phyloP scores from a whole-genome alignment of 2,113 vertebrate genomes.

The Eira barbara region DNA sequence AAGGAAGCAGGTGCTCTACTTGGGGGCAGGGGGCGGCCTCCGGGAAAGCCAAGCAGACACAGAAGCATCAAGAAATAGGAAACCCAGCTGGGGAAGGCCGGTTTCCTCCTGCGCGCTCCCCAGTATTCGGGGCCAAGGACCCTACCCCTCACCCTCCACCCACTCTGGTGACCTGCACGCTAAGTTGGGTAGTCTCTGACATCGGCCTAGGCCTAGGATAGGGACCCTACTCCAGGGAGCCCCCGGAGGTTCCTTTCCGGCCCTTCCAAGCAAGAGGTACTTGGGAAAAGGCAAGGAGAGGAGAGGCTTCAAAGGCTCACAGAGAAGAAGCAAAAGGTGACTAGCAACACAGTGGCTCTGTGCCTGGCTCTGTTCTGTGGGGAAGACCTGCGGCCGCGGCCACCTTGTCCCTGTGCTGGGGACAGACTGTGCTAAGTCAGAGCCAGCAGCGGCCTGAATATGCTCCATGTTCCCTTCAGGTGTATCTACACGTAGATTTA shows the following conservation, averaged over 20 bases:
- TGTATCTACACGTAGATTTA: not conserved
- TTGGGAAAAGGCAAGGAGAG: not conserved
- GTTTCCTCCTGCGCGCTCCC: not conserved
- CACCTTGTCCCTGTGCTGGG: conserved; percentile 61
- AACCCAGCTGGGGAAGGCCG: not conserved
- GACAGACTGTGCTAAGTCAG: conserved; percentile 49
- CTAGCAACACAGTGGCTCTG: conserved; percentile 7
- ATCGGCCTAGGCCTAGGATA: not conserved
- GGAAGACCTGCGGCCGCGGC: conserved; percentile 69
- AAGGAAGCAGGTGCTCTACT: not conserved
- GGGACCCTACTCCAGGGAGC: not conserved
- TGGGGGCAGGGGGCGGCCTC: not conserved
- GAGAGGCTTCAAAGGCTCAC: conserved; percentile 22
- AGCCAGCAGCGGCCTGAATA: conserved; percentile 71
- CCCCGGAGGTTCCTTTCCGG: not conserved
- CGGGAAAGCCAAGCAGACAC: not conserved
- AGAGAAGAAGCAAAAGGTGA: conserved; percentile 70
- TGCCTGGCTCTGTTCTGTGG: conserved; percentile 62
- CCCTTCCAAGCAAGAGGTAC: not conserved
- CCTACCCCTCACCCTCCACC: not conserved
- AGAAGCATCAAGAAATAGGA: not conserved
- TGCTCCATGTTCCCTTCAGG: conserved; percentile 58
- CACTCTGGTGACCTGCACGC: conserved; percentile 7
- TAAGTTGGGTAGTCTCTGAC: conserved; percentile 6
- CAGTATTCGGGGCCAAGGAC: not conserved